Percentiles rank a stretch among this genome's conserved stretches.
phyloP scores from a whole-genome alignment of 2,888 invertebrate genomes.

The Chaetogeoica ovagalla region DNA sequence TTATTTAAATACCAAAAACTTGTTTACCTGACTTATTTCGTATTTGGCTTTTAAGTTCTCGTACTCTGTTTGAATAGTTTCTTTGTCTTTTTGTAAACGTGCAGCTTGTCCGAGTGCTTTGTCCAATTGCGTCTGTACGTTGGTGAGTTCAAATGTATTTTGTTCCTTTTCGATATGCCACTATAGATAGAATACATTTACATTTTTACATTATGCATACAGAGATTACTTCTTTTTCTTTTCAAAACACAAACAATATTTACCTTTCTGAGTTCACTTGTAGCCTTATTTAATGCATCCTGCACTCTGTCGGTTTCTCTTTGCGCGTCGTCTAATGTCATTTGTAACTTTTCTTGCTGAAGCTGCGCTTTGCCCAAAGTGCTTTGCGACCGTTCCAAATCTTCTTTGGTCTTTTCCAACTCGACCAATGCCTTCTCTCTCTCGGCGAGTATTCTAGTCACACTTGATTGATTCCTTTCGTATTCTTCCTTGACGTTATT shows the following conservation, averaged over 20 bases:
- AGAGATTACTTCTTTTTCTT: not conserved
- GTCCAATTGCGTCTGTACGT: constrained; percentile 86
- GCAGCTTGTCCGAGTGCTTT: constrained; percentile 85
- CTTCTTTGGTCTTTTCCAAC: constrained; percentile 83
- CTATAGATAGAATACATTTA: constrained; percentile 60
- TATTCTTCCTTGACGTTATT: constrained; percentile 90
- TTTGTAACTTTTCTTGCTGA: constrained; percentile 89
- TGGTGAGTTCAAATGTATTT: constrained; percentile 86
- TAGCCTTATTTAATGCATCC: constrained; percentile 82
- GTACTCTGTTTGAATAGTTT: constrained; percentile 79
- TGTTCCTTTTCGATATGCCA: constrained; percentile 89
- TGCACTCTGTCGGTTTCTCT: constrained; percentile 87
- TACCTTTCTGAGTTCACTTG: constrained; percentile 80
- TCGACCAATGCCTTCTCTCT: constrained; percentile 83
- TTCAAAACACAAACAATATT: constrained; percentile 57
- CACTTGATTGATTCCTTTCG: constrained; percentile 80
- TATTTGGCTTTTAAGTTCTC: constrained; percentile 86
- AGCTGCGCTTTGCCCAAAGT: constrained; percentile 88
- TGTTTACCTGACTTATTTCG: constrained; percentile 82
- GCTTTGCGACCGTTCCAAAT: constrained; percentile 84
- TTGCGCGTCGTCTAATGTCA: constrained; percentile 84
- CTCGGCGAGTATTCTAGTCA: constrained; percentile 84
- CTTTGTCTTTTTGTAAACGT: constrained; percentile 86
- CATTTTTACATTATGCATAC: not conserved
- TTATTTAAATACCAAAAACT: not conserved